phyloP scores from a whole-genome alignment of 2,113 vertebrate genomes.

The Cranoglanis bouderius region DNA sequence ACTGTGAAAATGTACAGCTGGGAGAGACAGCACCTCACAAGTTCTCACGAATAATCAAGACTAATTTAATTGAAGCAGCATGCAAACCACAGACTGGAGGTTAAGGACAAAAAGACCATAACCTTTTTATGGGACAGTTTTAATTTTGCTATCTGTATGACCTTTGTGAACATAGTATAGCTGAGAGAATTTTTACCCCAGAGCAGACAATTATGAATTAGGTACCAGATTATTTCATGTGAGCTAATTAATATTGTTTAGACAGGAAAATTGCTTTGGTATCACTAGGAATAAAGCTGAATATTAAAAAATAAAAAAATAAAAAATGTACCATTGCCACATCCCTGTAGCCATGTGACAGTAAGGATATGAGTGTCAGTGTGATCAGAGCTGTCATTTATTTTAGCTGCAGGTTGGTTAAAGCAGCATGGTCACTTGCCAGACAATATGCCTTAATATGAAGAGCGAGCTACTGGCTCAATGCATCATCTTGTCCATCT shows the following conservation, averaged over 20 bases:
- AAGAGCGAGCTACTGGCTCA: constrained; percentile 39
- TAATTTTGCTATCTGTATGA: background rate
- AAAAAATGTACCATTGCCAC: background rate
- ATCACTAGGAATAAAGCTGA: background rate
- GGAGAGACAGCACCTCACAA: background rate
- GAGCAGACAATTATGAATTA: background rate
- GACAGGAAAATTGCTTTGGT: background rate
- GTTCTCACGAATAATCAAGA: constrained; percentile 25
- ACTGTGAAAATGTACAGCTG: constrained; percentile 20
- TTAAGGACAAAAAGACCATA: constrained; percentile 1
- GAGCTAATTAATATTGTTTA: background rate
- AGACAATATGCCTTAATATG: constrained; percentile 47
- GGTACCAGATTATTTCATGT: background rate
- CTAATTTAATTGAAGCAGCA: constrained; percentile 16
- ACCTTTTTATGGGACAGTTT: background rate
- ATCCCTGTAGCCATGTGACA: background rate
- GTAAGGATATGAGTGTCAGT: background rate
- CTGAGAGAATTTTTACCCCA: background rate
- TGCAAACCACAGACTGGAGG: constrained; percentile 17
- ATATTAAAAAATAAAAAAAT: too few relatives aligned
- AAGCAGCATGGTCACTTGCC: constrained; percentile 44
- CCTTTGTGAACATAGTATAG: background rate
- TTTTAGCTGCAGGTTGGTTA: constrained; percentile 28
- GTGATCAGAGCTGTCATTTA: background rate
- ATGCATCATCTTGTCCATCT: constrained; percentile 56